Percentiles rank a stretch among this genome's conserved stretches.
Conservation (phyloP, 1,140 invertebrate genomes). For the Antheraea pernyi region DNA sequence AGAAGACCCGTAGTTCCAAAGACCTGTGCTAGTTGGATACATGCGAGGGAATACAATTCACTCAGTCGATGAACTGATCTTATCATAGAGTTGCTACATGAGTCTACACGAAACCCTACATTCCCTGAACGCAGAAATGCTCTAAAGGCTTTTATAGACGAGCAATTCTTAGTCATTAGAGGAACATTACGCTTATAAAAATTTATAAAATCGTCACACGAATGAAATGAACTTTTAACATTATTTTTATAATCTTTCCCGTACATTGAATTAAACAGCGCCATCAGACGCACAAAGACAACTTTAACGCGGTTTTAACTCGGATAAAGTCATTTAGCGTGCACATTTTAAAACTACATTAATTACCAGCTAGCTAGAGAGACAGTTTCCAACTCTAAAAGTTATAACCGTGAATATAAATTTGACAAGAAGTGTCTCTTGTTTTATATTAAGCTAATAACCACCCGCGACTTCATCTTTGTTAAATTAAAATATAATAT, state of each 20-base stretch:
- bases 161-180: too few relatives aligned
- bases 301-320: slow-evolving; percentile 57
- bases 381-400: slow-evolving; percentile 33
- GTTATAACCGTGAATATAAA: slow-evolving; percentile 33
- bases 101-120: too few relatives aligned
- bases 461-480: too few relatives aligned
- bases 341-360: slow-evolving; percentile 72
- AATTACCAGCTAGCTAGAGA: slow-evolving; percentile 53
- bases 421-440: slow-evolving; percentile 8
- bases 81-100: too few relatives aligned
- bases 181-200: too few relatives aligned
- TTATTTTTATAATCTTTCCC: slow-evolving; percentile 20
- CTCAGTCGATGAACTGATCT: too few relatives aligned
- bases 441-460: background rate
- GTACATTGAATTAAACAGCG: slow-evolving; percentile 50
- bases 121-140: too few relatives aligned
- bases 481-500: too few relatives aligned
- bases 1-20: too few relatives aligned
- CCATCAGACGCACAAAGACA: slow-evolving; percentile 52
- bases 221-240: background rate
- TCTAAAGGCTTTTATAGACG: too few relatives aligned
- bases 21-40: too few relatives aligned
- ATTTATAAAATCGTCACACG: background rate
- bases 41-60: too few relatives aligned
- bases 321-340: slow-evolving; percentile 58